Evolutionary conservation across 1,140 invertebrate species (phyloP).

Genomic region (Contarinia nasturtii): DNA sequence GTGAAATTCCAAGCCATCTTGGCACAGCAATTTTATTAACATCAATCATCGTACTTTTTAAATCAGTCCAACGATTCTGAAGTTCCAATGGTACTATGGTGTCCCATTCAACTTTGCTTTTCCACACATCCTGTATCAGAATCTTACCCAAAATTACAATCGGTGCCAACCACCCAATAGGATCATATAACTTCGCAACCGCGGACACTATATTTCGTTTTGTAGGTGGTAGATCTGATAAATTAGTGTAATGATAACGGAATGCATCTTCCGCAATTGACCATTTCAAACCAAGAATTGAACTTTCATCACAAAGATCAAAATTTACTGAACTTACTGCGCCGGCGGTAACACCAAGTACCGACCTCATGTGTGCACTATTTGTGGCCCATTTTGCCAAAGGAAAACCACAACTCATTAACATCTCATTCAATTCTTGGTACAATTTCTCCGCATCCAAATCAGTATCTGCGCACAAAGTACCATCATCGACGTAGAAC

Average conservation of each 20-base stretch:
- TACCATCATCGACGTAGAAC: constrained; percentile 27
- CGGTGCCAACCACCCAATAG: constrained; percentile 21
- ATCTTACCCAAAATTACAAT: constrained; percentile 20
- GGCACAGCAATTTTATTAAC: neutral
- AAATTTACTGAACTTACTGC: too few relatives aligned
- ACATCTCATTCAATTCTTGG: constrained; percentile 7
- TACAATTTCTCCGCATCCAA: constrained; percentile 5
- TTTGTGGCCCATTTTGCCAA: neutral
- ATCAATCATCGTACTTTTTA: neutral
- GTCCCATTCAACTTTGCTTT: constrained; percentile 19
- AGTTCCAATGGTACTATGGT: constrained; percentile 6
- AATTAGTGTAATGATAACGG: neutral
- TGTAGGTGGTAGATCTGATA: constrained; percentile 1
- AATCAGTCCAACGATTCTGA: constrained; percentile 2
- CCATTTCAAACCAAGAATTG: neutral
- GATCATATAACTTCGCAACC: constrained; percentile 15
- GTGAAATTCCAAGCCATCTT: neutral
- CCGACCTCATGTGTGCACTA: neutral
- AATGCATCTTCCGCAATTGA: neutral
- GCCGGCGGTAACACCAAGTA: neutral
- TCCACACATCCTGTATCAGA: constrained; percentile 24
- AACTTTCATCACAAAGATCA: neutral
- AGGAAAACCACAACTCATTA: neutral
- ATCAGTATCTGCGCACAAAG: constrained; percentile 13
- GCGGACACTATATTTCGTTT: constrained; percentile 8